Evolutionary conservation across 1,140 invertebrate genomes (phyloP), one percentile per base, ranked within the genome.

Genomic region (Pseudomyrmex pallidus): DNA sequence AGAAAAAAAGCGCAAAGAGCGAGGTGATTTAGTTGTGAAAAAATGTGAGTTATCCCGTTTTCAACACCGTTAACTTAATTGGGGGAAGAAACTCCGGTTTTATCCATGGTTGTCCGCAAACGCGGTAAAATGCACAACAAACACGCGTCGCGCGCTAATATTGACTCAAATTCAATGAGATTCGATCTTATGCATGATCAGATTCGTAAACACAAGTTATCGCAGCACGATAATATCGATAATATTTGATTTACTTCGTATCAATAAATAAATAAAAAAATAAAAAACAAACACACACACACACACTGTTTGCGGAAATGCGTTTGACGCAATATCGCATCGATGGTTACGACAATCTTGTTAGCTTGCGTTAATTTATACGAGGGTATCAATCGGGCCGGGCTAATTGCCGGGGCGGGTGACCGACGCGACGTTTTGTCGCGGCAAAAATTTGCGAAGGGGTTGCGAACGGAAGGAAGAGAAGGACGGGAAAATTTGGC

Each of bases 361-460:
- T 35, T 78, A 20, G 7, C 17, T 78, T 57, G 20, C 12, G 8
- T 70, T 50, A 80, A 80, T 77, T 77, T 59, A 59, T 20, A 50
- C 20, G 35, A 20, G 20, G 15, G 48, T 13, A 17, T 57, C 74
- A 66, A 46, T 67, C 52, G 63, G 48, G 8, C 15, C 20, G 13
- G 17, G 35, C 9, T 66, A 77, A 66, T 66, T 77, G 25, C 50
- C 15, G 35, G 35, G 35, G 35, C 35, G 17, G 54, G n/a, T 15
- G 13, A 17, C 9, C 9, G 20, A 15, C 4, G 35, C 9, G 74
- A n/a, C 12, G 35, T 35, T 35, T 35, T 44, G 35, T 46, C 17
- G 17, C 9, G 52, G 13, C 2, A 68, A 68, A 78, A 67, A 78
- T 56, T 78, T 25, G 74, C 7, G 17, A 70, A 68, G 15, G 4